Evolutionary conservation across 2,888 invertebrate genomes (phyloP).

Genomic region (Syritta pipiens): DNA sequence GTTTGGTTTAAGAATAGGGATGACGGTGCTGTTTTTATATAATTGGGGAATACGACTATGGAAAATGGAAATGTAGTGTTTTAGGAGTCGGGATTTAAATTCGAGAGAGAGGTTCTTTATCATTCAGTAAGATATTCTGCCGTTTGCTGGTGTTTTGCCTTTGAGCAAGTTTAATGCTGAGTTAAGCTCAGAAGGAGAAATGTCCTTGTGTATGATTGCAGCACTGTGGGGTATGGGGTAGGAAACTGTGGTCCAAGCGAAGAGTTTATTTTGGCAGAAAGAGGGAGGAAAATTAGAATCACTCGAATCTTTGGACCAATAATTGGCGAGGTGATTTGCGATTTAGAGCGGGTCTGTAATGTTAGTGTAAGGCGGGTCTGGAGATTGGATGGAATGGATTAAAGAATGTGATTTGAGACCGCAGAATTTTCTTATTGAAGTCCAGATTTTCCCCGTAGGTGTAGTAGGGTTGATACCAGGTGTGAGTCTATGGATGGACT

Average conservation of each 20-base stretch:
- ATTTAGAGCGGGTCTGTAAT: too few species aligned
- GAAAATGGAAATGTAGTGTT: neutral
- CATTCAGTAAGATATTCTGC: neutral
- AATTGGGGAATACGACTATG: neutral
- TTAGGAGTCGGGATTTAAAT: neutral
- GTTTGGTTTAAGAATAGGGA: neutral
- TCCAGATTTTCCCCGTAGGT: too few species aligned
- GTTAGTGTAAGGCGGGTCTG: too few species aligned
- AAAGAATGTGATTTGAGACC: too few species aligned
- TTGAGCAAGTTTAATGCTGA: constrained; percentile 5
- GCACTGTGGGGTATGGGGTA: neutral
- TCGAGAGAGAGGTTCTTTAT: neutral
- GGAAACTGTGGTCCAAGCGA: neutral
- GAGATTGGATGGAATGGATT: too few species aligned
- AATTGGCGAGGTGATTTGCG: too few species aligned
- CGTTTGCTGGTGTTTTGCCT: constrained; percentile 1
- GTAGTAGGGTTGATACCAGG: too few species aligned
- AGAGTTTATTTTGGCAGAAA: neutral
- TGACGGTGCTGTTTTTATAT: neutral
- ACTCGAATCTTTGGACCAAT: too few species aligned
- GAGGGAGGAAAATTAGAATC: neutral
- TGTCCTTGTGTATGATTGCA: neutral
- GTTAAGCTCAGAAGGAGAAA: neutral
- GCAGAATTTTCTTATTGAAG: too few species aligned
- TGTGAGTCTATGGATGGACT: neutral